These are phyloP conservation scores for Lapara coniferarum DNA, from an alignment of 2,888 invertebrate genomes.

Conservation along the genomic window DNA sequence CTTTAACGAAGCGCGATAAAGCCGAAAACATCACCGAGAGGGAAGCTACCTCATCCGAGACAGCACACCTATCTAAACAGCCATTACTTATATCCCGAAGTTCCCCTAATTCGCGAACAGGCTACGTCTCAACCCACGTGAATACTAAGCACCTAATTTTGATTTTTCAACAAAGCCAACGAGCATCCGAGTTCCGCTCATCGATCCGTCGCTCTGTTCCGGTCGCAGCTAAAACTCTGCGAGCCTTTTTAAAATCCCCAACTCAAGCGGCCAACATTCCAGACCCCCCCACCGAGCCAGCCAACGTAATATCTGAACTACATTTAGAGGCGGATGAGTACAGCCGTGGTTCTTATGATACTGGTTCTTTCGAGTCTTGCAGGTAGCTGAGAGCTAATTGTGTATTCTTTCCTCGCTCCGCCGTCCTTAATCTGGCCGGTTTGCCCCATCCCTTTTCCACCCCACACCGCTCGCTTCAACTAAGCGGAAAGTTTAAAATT, in stretches of 20 bases:
- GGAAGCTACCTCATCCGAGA: slow-evolving; percentile 41
- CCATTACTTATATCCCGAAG: slow-evolving; percentile 39
- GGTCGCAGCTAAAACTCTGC: slow-evolving; percentile 72
- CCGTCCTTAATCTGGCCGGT: slow-evolving; percentile 80
- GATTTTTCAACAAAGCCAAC: slow-evolving; percentile 78
- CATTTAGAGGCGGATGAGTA: slow-evolving; percentile 43
- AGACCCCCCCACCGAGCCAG: slow-evolving; percentile 48
- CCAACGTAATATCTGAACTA: slow-evolving; percentile 45
- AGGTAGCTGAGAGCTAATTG: slow-evolving; percentile 82
- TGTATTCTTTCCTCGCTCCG: slow-evolving; percentile 83
- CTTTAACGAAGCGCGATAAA: slow-evolving; percentile 21
- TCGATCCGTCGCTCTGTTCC: slow-evolving; percentile 79
- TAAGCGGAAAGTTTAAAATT: slow-evolving; percentile 80
- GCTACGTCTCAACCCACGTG: slow-evolving; percentile 57
- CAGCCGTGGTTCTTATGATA: slow-evolving; percentile 54
- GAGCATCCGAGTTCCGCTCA: slow-evolving; percentile 67
- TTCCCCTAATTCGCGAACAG: slow-evolving; percentile 47
- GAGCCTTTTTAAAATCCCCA: slow-evolving; percentile 76
- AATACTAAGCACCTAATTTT: slow-evolving; percentile 80
- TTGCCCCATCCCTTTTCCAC: slow-evolving; percentile 55
- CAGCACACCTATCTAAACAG: slow-evolving; percentile 42
- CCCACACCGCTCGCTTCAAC: slow-evolving; percentile 67
- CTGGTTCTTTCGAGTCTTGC: slow-evolving; percentile 77
- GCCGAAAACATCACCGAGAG: slow-evolving; percentile 11
- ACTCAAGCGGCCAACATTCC: slow-evolving; percentile 63